Evolutionary conservation across 1,140 invertebrate species (phyloP).

Genomic region (Caligus rogercresseyi): DNA sequence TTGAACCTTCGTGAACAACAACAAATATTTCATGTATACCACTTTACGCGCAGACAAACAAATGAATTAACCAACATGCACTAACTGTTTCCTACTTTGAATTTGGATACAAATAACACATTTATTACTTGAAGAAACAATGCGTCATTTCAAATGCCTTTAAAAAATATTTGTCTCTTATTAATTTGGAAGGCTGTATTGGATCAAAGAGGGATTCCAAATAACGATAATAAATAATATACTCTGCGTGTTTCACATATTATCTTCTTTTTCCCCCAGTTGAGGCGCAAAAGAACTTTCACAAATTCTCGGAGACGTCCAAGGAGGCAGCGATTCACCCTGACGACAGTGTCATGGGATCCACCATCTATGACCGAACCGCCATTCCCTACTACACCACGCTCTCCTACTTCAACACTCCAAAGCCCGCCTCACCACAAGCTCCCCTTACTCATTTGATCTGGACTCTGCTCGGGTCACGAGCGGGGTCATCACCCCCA

Average conservation of each 20-base stretch:
- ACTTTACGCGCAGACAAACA: too few species aligned
- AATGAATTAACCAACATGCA: too few species aligned
- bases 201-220: too few species aligned
- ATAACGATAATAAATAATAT: neutral
- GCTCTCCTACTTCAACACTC: neutral
- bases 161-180: too few species aligned
- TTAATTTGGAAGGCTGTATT: too few species aligned
- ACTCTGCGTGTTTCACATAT: neutral
- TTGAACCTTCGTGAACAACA: too few species aligned
- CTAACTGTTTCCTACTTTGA: too few species aligned
- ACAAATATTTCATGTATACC: too few species aligned
- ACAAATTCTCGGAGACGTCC: slow-evolving; percentile 36
- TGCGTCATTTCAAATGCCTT: too few species aligned
- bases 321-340: slow-evolving; percentile 22
- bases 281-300: slow-evolving; percentile 69
- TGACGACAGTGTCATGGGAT: slow-evolving; percentile 20
- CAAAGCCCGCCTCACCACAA: neutral
- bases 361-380: neutral
- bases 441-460: slow-evolving; percentile 14
- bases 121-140: too few species aligned
- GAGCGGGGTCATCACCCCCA: slow-evolving; percentile 23
- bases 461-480: slow-evolving; percentile 19
- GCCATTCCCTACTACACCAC: slow-evolving; percentile 16
- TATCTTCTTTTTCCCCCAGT: slow-evolving; percentile 37
- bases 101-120: too few species aligned